Percentiles rank a stretch among this genome's conserved stretches.
Evolutionary conservation across 2,888 invertebrate species (phyloP).

Genomic region (Cheilosia pagana): DNA sequence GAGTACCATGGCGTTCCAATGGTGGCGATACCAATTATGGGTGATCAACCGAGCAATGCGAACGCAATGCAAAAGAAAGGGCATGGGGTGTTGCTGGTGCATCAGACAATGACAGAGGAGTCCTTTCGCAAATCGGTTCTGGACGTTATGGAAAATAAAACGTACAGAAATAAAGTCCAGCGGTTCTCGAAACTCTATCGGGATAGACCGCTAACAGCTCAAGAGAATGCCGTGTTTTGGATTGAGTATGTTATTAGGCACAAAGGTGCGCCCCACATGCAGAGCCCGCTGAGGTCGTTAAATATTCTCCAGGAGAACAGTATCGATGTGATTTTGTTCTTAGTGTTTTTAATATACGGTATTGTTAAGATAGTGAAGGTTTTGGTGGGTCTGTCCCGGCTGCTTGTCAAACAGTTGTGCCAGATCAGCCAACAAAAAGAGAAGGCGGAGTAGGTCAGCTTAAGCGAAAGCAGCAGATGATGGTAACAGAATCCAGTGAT

Average conservation of each 20-base stretch:
- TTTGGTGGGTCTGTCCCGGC: slow-evolving; percentile 12
- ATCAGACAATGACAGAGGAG: slow-evolving; percentile 66
- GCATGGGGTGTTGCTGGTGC: slow-evolving; percentile 55
- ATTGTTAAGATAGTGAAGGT: slow-evolving; percentile 27
- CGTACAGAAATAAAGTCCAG: slow-evolving; percentile 79
- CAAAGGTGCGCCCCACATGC: slow-evolving; percentile 84
- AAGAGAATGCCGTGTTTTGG: slow-evolving; percentile 85
- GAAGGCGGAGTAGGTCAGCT: slow-evolving; percentile 6
- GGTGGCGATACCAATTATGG: slow-evolving; percentile 89
- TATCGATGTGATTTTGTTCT: slow-evolving; percentile 82
- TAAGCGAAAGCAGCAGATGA: background rate
- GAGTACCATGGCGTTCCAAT: slow-evolving; percentile 91
- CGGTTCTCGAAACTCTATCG: slow-evolving; percentile 83
- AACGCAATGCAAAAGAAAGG: slow-evolving; percentile 88
- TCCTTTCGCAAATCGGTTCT: slow-evolving; percentile 63
- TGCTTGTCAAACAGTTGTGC: slow-evolving; percentile 10
- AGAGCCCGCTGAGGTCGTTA: slow-evolving; percentile 83
- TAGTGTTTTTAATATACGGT: slow-evolving; percentile 7
- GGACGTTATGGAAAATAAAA: slow-evolving; percentile 76
- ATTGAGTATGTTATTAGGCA: slow-evolving; percentile 85
- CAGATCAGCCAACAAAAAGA: background rate
- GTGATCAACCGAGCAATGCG: slow-evolving; percentile 90
- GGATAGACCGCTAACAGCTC: slow-evolving; percentile 84
- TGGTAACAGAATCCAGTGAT: no score
- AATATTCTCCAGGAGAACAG: slow-evolving; percentile 83